Evolutionary conservation across 2,888 invertebrate species (phyloP), one percentile per base, ranked within the genome.

Genomic region (Scrobipalpa costella): DNA sequence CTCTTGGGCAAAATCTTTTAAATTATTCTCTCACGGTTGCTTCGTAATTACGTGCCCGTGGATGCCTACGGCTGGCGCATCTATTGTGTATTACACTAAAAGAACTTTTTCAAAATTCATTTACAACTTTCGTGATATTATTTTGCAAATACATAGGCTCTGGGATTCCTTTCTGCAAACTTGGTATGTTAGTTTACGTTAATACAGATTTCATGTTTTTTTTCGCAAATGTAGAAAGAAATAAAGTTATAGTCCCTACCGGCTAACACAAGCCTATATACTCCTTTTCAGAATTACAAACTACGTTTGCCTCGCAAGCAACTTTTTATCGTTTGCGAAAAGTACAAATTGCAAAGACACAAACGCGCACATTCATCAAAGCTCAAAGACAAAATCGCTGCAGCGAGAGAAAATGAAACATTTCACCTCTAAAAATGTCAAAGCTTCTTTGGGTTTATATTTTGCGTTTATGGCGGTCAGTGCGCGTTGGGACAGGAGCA

Each of bases 391-490:
- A 83, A 85, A 89, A 85, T 75, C 78, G 76, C 79, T 76, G 82
- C 72, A 77, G 77, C 75, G 73, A 83, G 79, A 84, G 77, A 78
- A 84, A 87, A 88, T 85, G 83, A 83, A 88, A 86, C 83, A 78
- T 86, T 90, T 88, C 84, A 85, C 84, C 81, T 85, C 81, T 84
- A 83, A 89, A 76, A 90, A 89, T 86, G 89, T 89, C 90, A 90
- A 90, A 90, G 83, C 84, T 87, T 86, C 88, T 89, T 88, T 87
- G 78, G 85, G 87, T 88, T 89, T 90, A 89, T 88, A 90, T 91
- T 91, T 91, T 89, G 88, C 88, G 88, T 89, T 88, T 87, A 88
- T 87, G 86, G 88, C 84, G 90, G 90, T 86, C 89, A 89, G 78
- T 83, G 81, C 84, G 84, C 85, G 81, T 83, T 78, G 83, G 76